Percentiles rank a stretch among this genome's conserved stretches.
These are phyloP conservation scores for Meandrina meandrites DNA, from an alignment of 92 coral and sea anemone species.

Conservation along the genomic window DNA sequence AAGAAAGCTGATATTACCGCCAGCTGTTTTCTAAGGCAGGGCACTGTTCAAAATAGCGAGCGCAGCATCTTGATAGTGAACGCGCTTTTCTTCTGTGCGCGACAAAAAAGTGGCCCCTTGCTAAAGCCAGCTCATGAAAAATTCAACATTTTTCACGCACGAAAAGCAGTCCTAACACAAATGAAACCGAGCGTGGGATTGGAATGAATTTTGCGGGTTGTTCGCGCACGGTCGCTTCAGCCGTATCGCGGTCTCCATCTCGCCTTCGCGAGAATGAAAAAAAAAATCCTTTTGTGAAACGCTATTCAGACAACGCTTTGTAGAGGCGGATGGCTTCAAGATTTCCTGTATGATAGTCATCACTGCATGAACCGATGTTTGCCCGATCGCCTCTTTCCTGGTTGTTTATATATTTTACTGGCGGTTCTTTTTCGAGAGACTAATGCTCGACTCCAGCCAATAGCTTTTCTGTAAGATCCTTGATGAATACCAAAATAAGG, in stretches of 20 bases:
- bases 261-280: conserved; percentile 23
- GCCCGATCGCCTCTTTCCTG: conserved; percentile 32
- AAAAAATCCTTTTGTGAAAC: conserved; percentile 32
- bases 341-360: conserved; percentile 49
- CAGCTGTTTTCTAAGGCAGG: conserved; percentile 28
- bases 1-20: conserved; percentile 36
- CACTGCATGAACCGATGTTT: conserved; percentile 30
- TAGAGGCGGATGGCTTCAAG: conserved; percentile 39
- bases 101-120: conserved; percentile 20
- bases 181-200: background rate
- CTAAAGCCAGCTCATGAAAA: conserved; percentile 19
- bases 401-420: conserved; percentile 13
- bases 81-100: conserved; percentile 2
- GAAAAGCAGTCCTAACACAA: background rate
- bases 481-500: conserved; percentile 51
- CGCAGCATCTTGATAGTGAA: background rate
- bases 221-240: conserved; percentile 1
- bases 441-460: background rate
- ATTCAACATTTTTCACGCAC: conserved; percentile 10
- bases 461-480: conserved; percentile 6
- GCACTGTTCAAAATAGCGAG: background rate
- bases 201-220: background rate
- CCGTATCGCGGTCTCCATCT: conserved; percentile 28
- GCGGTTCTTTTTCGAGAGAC: conserved; percentile 17
- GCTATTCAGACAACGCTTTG: conserved; percentile 34